Percentiles rank a stretch among this genome's conserved stretches.
Conservation (phyloP, 2,113 vertebrate genomes). For the Labrus mixtus region DNA sequence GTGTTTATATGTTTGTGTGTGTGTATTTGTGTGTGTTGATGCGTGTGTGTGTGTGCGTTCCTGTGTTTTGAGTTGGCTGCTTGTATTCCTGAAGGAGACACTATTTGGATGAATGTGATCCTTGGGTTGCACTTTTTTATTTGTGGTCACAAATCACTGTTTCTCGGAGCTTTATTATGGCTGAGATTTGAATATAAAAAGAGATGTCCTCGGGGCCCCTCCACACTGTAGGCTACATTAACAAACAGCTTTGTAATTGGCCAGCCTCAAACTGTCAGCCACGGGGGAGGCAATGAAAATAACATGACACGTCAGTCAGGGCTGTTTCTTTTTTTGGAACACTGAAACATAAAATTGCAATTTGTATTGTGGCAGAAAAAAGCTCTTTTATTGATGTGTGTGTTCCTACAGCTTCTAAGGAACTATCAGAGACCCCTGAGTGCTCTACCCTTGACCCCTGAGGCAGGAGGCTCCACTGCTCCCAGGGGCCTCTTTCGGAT, state of each 20-base stretch:
- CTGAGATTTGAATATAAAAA: constrained; percentile 71
- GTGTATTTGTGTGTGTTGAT: too few relatives aligned
- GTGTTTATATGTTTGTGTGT: neutral
- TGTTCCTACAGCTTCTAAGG: neutral
- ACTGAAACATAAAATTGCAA: constrained; percentile 3
- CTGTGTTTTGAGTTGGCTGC: constrained; percentile 4
- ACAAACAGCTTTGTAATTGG: constrained; percentile 68
- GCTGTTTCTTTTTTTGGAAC: neutral
- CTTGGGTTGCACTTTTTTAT: constrained; percentile 45
- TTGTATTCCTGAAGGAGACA: constrained; percentile 55
- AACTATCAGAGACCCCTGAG: neutral
- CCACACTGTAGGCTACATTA: constrained; percentile 56
- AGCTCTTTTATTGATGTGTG: neutral
- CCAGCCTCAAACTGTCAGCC: constrained; percentile 47
- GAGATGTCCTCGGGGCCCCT: constrained; percentile 53
- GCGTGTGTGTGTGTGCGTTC: too few relatives aligned
- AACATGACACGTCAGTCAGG: constrained; percentile 29
- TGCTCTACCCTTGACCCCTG: constrained; percentile 41
- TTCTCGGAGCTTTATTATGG: constrained; percentile 43
- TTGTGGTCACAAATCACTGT: constrained; percentile 62
- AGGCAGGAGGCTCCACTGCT: constrained; percentile 39
- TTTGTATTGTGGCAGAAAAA: neutral
- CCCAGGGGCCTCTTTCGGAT: constrained; percentile 46
- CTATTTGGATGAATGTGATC: constrained; percentile 46
- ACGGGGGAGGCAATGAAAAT: constrained; percentile 47